phyloP scores from a whole-genome alignment of 2,888 invertebrate species.

The Strigamia crassipes region DNA sequence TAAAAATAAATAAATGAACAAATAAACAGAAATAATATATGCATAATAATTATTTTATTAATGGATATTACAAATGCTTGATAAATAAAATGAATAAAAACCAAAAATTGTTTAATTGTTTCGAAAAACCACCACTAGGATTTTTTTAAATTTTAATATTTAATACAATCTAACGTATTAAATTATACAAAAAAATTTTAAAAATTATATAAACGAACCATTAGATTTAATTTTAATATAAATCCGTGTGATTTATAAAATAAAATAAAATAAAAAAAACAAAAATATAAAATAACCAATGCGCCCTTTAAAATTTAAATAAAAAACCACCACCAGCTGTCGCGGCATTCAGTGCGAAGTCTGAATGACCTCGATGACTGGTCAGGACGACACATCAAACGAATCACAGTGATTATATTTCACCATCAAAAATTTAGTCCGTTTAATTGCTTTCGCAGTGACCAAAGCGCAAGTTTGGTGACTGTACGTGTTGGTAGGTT shows the following conservation, averaged over 20 bases:
- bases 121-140: neutral
- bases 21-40: neutral
- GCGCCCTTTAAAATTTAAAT: neutral
- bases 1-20: neutral
- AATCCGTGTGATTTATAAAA: too few relatives aligned
- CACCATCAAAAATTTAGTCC: neutral
- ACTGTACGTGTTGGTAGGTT: slow-evolving; percentile 5
- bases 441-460: neutral
- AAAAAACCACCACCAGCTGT: neutral
- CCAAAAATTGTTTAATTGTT: neutral
- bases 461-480: neutral
- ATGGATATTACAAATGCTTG: too few relatives aligned
- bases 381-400: slow-evolving; percentile 42
- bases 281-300: neutral
- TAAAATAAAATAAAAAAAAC: too few relatives aligned
- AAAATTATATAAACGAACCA: too few relatives aligned
- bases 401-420: slow-evolving; percentile 8
- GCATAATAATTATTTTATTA: too few relatives aligned
- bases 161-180: too few relatives aligned
- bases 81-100: neutral
- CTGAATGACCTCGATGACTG: slow-evolving; percentile 44
- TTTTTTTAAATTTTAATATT: too few relatives aligned
- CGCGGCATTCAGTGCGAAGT: neutral
- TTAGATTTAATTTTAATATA: too few relatives aligned
- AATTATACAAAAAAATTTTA: too few relatives aligned